phyloP scores from a whole-genome alignment of 2,888 invertebrate genomes.

The Thalpophila matura region DNA sequence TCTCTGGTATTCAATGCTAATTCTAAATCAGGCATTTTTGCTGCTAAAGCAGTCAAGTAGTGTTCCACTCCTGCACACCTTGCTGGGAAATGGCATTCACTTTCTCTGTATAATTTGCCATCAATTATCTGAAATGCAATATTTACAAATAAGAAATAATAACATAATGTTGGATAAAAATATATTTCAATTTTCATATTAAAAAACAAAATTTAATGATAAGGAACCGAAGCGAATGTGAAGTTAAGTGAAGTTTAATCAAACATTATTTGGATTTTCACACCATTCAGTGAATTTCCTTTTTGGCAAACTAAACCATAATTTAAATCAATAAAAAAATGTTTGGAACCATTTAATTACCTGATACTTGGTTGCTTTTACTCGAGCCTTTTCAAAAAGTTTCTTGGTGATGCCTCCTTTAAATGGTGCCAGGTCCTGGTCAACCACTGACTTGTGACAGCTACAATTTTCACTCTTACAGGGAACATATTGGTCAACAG shows the following conservation, averaged over 20 bases:
- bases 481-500: constrained; percentile 87
- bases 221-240: too few relatives aligned
- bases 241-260: too few relatives aligned
- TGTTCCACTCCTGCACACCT: constrained; percentile 97
- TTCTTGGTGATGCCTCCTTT: constrained; percentile 93
- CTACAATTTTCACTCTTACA: constrained; percentile 91
- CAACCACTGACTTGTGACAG: constrained; percentile 92
- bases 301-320: too few relatives aligned
- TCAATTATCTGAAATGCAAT: constrained; percentile 95
- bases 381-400: constrained; percentile 91
- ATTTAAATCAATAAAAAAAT: too few relatives aligned
- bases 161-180: not conserved
- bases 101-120: constrained; percentile 95
- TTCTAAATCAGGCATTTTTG: constrained; percentile 95
- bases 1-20: constrained; percentile 97
- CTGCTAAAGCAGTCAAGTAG: constrained; percentile 93
- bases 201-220: not conserved
- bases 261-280: too few relatives aligned
- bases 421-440: constrained; percentile 93
- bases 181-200: not conserved
- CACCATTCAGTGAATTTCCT: too few relatives aligned
- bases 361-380: constrained; percentile 86
- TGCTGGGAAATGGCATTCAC: constrained; percentile 97
- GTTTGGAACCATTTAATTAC: too few relatives aligned
- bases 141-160: not conserved